Percentiles rank a stretch among this genome's conserved stretches.
phyloP scores from a whole-genome alignment of 2,797 vertebrate genomes.

The Cetoscarus ocellatus region DNA sequence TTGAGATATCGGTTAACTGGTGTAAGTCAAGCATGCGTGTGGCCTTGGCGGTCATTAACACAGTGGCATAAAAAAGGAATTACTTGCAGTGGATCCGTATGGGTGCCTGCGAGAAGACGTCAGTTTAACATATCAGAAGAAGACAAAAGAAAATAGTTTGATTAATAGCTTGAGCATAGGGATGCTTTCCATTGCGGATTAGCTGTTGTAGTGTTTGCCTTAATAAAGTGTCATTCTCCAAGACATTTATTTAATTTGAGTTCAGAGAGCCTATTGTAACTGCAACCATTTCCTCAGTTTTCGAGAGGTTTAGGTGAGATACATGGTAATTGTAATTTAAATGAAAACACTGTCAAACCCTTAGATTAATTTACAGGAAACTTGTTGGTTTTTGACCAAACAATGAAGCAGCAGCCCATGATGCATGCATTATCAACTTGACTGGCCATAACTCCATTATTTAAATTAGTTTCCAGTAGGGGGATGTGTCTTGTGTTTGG shows the following conservation, averaged over 20 bases:
- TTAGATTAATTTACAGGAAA: no score
- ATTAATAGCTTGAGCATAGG: conserved; percentile 4
- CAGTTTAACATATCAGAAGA: background rate
- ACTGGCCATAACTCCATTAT: no score
- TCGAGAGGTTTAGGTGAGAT: background rate
- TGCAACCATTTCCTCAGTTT: background rate
- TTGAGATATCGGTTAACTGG: no score
- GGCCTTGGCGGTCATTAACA: no score
- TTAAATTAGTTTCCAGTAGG: no score
- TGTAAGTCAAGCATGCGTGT: no score
- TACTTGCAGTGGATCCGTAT: background rate
- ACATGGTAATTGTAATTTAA: background rate
- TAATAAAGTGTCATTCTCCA: conserved; percentile 2
- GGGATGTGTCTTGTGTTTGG: no score
- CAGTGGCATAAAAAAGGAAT: background rate
- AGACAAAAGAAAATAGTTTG: background rate
- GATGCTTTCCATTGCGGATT: background rate
- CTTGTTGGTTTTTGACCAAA: no score
- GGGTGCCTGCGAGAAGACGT: background rate
- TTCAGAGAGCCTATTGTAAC: conserved; percentile 8
- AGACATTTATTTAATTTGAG: background rate
- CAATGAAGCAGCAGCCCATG: no score
- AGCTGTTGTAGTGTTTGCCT: background rate
- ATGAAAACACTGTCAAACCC: no score
- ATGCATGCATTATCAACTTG: no score